Evolutionary conservation across 2,113 vertebrate genomes (phyloP), one percentile per base, ranked within the genome.

Genomic region (Daubentonia madagascariensis): DNA sequence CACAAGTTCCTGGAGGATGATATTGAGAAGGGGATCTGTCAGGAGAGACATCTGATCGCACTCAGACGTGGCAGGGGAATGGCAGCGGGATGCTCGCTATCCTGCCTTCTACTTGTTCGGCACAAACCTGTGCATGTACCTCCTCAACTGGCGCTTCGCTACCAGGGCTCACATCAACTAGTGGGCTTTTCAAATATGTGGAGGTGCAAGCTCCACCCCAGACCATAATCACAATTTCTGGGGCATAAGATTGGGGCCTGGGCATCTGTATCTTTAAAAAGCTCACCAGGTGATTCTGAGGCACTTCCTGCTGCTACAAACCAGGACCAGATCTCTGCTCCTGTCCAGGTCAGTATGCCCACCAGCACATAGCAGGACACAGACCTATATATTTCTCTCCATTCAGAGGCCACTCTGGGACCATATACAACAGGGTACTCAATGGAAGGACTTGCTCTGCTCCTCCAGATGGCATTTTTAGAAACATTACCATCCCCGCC

Each of bases 1-100:
- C 98, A 97, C 96, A 98, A 95, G 89, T 98, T 98, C 91, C 98
- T 98, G 90, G 94, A 92, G 97, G 85, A 98, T 96, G 97, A 88
- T 48, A 93, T 2, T 1, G 86, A 95, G 97, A 98, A 93, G 97
- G 67, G 97, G 96, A 86, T 94, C 85, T 91, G 88, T 91, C 94
- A 61, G 83, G 90, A 95, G 97, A 93, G 92, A 87, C 61, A 88
- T 96, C 84, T 57, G 93, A 91, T 84, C 0, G 8, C 85, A 84
- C 81, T 65, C 48, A 85, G 97, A 93, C 59, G 91, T 54, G 87
- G 89, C 1, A 52, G 80, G 73, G n/a, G 80, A 70, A 48, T 0
- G 6, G 87, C 80, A 5, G 12, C 23, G 89, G 85, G 89, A 72
- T 8, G 35, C 8, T 37, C 28, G 87, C 14, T 75, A 13, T 59